Percentiles rank a stretch among this genome's conserved stretches.
Evolutionary conservation across 2,888 invertebrate species (phyloP).

Genomic region (Zootermopsis nevadensis): DNA sequence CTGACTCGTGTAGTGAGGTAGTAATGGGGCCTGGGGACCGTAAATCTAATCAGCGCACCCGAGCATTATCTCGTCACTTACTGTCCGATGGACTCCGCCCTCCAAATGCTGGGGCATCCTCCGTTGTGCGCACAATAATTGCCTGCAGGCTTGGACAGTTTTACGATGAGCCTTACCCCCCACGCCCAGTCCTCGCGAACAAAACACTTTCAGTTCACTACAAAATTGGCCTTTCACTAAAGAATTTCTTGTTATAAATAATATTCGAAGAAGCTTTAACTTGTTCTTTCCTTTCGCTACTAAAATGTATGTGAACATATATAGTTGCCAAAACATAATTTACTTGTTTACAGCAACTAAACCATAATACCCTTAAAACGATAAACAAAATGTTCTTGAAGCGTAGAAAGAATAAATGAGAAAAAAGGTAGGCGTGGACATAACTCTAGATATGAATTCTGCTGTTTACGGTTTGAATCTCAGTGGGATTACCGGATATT

Average conservation of each 20-base stretch:
- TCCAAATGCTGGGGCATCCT: neutral
- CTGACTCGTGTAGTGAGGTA: neutral
- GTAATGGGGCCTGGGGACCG: constrained; percentile 27
- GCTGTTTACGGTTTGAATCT: too few relatives aligned
- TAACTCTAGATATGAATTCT: too few relatives aligned
- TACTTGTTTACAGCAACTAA: neutral
- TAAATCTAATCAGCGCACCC: constrained; percentile 46
- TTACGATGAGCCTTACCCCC: too few relatives aligned
- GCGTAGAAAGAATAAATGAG: too few relatives aligned
- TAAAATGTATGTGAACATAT: neutral
- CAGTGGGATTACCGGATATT: too few relatives aligned
- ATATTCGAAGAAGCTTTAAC: neutral
- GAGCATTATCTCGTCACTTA: constrained; percentile 45
- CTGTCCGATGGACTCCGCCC: constrained; percentile 36
- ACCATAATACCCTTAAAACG: too few relatives aligned
- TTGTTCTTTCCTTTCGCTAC: neutral
- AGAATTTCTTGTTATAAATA: neutral
- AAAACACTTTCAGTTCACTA: neutral
- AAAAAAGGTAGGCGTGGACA: too few relatives aligned
- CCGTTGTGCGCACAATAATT: too few relatives aligned
- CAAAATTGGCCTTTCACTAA: constrained; percentile 7
- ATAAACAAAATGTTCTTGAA: too few relatives aligned
- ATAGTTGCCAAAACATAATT: neutral
- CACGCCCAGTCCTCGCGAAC: neutral
- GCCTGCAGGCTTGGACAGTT: too few relatives aligned